Evolutionary conservation across 2,113 vertebrate genomes (phyloP), one percentile per base, ranked within the genome.

Genomic region (Brachyhypopomus occidentalis): DNA sequence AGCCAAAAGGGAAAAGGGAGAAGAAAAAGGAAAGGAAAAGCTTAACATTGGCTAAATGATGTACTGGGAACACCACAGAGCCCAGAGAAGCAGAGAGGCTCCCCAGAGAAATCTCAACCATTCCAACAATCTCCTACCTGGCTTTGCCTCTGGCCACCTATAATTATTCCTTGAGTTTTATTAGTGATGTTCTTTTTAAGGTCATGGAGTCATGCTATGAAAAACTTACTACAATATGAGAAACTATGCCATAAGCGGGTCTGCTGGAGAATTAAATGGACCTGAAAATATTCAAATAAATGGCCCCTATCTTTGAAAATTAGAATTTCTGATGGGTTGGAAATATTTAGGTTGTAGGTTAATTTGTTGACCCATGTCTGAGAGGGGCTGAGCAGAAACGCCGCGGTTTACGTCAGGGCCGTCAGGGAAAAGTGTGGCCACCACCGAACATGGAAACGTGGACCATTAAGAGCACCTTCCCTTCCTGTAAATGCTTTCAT

Each of bases 41-140:
- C 55, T 63, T 77, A 77, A 84, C 41, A 66, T 19, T 27, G 83
- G 56, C 55, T 60, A 85, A 86, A 84, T 84, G 77, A 88, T 86
- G 82, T 82, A 88, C 85, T 66, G 64, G 58, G 79, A 84, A 79
- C 76, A 63, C 27, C 66, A 60, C 63, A 48, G 74, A 63, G 81
- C 85, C 83, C 41, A 34, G 38, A 72, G 81, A 75, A 3, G 71
- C 66, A 75, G 60, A 66, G 38, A 75, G 56, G 41, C 58, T 84
- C 60, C 72, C 80, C 25, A 23, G 69, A 83, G 77, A 69, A 58
- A 79, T 77, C 48, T 72, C 34, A 48, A 77, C 80, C 78, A 84
- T 72, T 55, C 41, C 3, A 81, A 77, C 72, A 83, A 75, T 69
- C 83, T 66, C 73, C 36, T 55, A 79, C 59, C 60, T 36, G 70